Conservation (phyloP, 92 coral and sea anemone genomes). For the Zoanthus sociatus region DNA sequence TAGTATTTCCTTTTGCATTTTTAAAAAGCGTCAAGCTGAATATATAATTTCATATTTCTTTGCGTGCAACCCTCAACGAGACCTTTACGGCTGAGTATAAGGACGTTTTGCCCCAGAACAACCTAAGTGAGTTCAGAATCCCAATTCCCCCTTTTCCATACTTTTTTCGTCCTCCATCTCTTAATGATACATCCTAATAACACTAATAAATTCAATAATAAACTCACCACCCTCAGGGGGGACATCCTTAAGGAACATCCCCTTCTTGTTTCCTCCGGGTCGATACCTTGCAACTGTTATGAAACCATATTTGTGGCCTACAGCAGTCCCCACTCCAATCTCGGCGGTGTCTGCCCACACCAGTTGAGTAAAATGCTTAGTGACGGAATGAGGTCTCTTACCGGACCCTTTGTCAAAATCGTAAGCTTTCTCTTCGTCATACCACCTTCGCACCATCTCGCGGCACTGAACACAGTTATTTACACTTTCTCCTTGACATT, state of each 20-base stretch:
- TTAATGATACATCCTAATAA: neutral
- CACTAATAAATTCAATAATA: neutral
- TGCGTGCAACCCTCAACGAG: too few species aligned
- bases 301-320: constrained; percentile 91
- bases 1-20: too few species aligned
- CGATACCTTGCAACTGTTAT: constrained; percentile 95
- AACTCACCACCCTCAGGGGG: constrained; percentile 66
- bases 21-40: too few species aligned
- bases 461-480: constrained; percentile 88
- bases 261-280: constrained; percentile 81
- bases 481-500: constrained; percentile 82
- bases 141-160: too few species aligned
- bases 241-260: constrained; percentile 72
- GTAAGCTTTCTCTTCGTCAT: constrained; percentile 85
- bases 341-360: constrained; percentile 92
- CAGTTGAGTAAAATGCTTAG: constrained; percentile 91
- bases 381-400: constrained; percentile 57
- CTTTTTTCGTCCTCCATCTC: too few species aligned
- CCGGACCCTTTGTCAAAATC: constrained; percentile 83
- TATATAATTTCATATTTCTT: too few species aligned
- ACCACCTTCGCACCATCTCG: constrained; percentile 97
- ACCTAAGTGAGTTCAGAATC: too few species aligned
- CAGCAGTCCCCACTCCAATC: constrained; percentile 95
- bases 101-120: too few species aligned
- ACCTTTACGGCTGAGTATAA: too few species aligned